Percentiles rank a stretch among this genome's conserved stretches.
These are phyloP conservation scores for Apis cerana DNA, from an alignment of 1,140 invertebrate genomes.

Conservation along the genomic window DNA sequence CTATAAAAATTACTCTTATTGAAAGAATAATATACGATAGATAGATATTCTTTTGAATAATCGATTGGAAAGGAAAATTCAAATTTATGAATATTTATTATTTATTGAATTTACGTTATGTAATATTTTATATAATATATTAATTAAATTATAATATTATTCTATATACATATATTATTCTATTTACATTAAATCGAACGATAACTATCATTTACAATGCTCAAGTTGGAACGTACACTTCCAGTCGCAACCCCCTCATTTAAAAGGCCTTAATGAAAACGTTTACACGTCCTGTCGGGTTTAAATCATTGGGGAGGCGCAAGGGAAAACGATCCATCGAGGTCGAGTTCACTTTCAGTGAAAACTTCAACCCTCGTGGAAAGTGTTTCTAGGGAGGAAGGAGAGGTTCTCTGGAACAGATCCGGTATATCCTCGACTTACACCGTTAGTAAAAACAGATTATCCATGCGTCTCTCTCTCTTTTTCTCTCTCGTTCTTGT, in stretches of 20 bases:
- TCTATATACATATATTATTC: no score
- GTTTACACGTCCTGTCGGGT: neutral
- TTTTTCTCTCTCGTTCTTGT: constrained; percentile 20
- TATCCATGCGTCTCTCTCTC: constrained; percentile 7
- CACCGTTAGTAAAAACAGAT: constrained; percentile 41
- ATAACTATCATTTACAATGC: no score
- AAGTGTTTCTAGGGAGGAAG: neutral
- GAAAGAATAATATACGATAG: no score
- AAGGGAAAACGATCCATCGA: neutral
- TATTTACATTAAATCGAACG: no score
- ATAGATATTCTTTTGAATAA: no score
- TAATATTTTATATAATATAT: no score
- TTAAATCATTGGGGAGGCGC: neutral
- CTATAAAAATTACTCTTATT: no score
- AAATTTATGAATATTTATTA: no score
- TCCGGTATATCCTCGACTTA: constrained; percentile 38
- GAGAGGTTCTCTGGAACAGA: constrained; percentile 8
- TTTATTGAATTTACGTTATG: no score
- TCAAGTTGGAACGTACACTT: neutral
- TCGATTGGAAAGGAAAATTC: no score
- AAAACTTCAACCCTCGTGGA: neutral
- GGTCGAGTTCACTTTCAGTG: neutral
- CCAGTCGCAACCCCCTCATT: no score
- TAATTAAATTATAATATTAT: no score
- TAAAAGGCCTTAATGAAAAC: neutral